Evolutionary conservation across 2,888 invertebrate genomes (phyloP).

Genomic region (Galeopsomyia nigrocyanea): DNA sequence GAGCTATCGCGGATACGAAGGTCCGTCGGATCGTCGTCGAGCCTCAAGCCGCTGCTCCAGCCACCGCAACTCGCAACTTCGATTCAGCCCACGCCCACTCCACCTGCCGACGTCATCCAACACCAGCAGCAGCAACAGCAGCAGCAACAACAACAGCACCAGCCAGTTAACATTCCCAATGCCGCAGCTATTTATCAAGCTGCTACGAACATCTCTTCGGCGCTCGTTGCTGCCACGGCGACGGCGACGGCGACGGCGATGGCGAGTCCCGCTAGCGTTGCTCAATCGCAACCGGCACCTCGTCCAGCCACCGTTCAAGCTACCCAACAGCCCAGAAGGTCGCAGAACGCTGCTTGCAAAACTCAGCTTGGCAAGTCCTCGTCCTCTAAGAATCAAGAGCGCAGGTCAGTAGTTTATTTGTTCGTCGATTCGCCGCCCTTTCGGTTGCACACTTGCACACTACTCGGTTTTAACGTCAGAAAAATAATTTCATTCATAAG

Average conservation of each 20-base stretch:
- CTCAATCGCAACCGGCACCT: no score
- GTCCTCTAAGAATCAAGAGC: slow-evolving; percentile 38
- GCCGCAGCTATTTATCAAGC: no score
- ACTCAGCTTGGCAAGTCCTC: neutral
- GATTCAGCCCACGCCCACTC: slow-evolving; percentile 54
- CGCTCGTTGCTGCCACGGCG: neutral
- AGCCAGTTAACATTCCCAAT: neutral
- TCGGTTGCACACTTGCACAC: no score
- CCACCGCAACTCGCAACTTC: slow-evolving; percentile 46
- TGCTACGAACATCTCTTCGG: no score
- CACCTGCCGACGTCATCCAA: slow-evolving; percentile 22
- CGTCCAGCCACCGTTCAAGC: no score
- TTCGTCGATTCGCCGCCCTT: neutral
- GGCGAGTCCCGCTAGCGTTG: no score
- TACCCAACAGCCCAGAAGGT: no score
- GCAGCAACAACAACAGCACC: slow-evolving; percentile 5
- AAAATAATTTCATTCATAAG: slow-evolving; percentile 15
- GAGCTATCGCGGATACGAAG: slow-evolving; percentile 86
- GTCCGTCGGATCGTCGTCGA: slow-evolving; percentile 63
- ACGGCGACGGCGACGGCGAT: neutral
- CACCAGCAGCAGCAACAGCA: slow-evolving; percentile 8
- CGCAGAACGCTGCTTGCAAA: no score
- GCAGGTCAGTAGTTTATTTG: slow-evolving; percentile 29
- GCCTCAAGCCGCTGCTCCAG: neutral
- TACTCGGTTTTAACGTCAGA: neutral